Evolutionary conservation across 2,113 vertebrate species (phyloP).

Genomic region (Struthio camelus): DNA sequence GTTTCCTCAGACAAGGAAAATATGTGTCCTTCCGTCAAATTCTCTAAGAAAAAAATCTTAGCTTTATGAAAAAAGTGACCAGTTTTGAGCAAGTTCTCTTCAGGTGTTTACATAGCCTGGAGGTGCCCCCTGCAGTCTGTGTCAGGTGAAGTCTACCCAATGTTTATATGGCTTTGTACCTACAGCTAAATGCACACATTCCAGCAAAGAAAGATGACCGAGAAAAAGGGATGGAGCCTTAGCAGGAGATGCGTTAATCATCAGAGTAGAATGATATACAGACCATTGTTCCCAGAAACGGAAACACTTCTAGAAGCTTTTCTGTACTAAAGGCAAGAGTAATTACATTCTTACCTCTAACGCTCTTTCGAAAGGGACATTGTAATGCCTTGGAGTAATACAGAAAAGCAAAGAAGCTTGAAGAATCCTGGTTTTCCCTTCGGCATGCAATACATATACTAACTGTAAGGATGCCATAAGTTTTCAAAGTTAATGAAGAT

Average conservation of each 20-base stretch:
- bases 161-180: not conserved
- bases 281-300: not conserved
- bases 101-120: not conserved
- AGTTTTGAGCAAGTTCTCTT: not conserved
- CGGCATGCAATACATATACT: not conserved
- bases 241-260: conserved; percentile 17
- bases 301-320: conserved; percentile 16
- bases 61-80: not conserved
- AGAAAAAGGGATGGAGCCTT: not conserved
- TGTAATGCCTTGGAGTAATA: not conserved
- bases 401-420: not conserved
- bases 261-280: not conserved
- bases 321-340: not conserved
- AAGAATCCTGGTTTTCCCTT: not conserved
- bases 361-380: not conserved
- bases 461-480: not conserved
- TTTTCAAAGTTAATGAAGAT: not conserved
- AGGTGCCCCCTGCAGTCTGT: conserved; percentile 1
- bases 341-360: conserved; percentile 3
- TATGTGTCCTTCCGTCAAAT: not conserved
- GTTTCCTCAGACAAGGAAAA: not conserved
- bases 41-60: not conserved
- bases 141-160: not conserved
- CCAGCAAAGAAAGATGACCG: not conserved
- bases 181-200: not conserved